Conservation (phyloP, 2,113 vertebrate species). For the Eurystomus gularis region DNA sequence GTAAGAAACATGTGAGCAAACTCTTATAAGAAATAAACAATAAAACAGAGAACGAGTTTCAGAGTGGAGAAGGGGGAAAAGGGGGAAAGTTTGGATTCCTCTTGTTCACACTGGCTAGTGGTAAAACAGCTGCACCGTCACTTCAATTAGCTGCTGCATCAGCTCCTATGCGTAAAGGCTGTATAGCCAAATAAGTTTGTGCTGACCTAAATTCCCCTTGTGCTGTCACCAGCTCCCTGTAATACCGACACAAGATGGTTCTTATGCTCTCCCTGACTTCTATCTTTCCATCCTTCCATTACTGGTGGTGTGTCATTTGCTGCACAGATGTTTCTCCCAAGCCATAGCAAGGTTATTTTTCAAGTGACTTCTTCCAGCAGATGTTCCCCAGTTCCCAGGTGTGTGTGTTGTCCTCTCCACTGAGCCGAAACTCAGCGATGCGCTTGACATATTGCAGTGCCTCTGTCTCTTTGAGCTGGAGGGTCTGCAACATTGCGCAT, state of each 20-base stretch:
- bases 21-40: not conserved
- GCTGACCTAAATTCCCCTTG: slow-evolving; percentile 16
- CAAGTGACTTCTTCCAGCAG: slow-evolving; percentile 73
- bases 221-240: not conserved
- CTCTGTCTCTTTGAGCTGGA: not conserved
- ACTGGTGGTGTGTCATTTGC: slow-evolving; percentile 8
- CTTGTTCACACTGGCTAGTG: not conserved
- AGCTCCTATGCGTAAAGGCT: not conserved
- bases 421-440: not conserved
- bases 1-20: not conserved
- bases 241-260: not conserved
- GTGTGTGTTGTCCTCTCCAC: not conserved
- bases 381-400: slow-evolving; percentile 71
- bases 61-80: not conserved
- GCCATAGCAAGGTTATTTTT: slow-evolving; percentile 71
- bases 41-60: not conserved
- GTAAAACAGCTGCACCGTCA: not conserved
- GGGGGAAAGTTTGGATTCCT: not conserved
- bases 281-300: not conserved
- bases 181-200: not conserved
- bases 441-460: not conserved
- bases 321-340: slow-evolving; percentile 73
- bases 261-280: not conserved
- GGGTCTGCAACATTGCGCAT: not conserved
- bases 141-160: not conserved